phyloP scores from a whole-genome alignment of 1,140 invertebrate species.

The Antheraea mylitta region DNA sequence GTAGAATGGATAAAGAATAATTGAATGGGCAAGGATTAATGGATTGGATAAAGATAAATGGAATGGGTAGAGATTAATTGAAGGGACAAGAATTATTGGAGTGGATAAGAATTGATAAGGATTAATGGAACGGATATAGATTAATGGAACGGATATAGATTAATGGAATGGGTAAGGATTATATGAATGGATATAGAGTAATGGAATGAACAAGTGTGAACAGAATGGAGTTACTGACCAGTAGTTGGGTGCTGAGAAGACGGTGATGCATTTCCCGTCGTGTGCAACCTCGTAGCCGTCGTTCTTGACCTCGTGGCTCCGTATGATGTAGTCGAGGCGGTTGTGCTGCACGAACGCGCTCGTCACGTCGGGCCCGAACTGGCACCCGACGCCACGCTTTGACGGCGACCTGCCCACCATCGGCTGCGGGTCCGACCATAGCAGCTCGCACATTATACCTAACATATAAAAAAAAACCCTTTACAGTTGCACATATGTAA shows the following conservation, averaged over 20 bases:
- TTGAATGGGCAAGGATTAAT: too few species aligned
- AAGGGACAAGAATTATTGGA: too few species aligned
- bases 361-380: constrained; percentile 99
- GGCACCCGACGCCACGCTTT: constrained; percentile 98
- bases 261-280: constrained; percentile 96
- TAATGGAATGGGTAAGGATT: too few species aligned
- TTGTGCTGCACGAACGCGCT: constrained; percentile 91
- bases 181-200: too few species aligned
- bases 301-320: constrained; percentile 99
- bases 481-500: too few species aligned
- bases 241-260: constrained; percentile 99
- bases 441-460: constrained; percentile 96
- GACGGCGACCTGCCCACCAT: constrained; percentile 92
- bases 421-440: constrained; percentile 99
- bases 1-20: too few species aligned
- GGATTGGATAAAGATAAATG: too few species aligned
- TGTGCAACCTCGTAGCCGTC: constrained; percentile 97
- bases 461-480: constrained; percentile 13
- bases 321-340: constrained; percentile 94
- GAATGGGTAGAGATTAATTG: too few species aligned
- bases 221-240: constrained; percentile 83
- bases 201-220: too few species aligned
- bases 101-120: too few species aligned
- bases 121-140: too few species aligned
- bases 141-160: too few species aligned